Base-by-base conservation (phyloP, 2,797 vertebrate genomes). In the Spondyliosoma cantharus region DNA sequence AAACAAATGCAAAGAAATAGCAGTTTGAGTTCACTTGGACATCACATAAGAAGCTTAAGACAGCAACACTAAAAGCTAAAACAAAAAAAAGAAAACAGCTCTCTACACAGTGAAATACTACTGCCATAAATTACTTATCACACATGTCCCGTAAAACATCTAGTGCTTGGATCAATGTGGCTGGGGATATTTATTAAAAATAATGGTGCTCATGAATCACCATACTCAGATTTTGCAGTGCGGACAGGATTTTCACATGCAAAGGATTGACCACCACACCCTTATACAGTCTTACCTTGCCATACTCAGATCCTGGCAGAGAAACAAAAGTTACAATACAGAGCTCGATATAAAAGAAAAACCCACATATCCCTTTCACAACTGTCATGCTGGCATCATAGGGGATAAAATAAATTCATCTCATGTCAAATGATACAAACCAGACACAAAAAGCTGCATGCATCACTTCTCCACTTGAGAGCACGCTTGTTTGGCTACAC, bases 281-380 rank as follows among this genome's bases (percentile, higher is more conserved):
- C 74, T 75, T 27, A 57, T 58, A 80, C 80, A 64, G 84, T 84
- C 95, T 95, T 94, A 95, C 95, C 95, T 94, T 87, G 57, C 69
- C 80, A 67, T 65, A 78, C 83, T 94, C 93, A 74, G 86, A 84
- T 90, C 92, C 94, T 94, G 94, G 82, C 86, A 93, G 85, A 90
- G 80, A 92, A 85, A 90, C 80, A 86, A 86, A 90, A 90, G 85
- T 89, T 91, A 92, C 81, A 89, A 91, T 75, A 89, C 78, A 93
- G 62, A 91, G 75, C 81, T 87, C 57, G 42, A 85, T 72, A 77
- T 71, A 62, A 88, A 80, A 85, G 69, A 12, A 22, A 7, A n/a
- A 2, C 11, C 22, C 64, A 78, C 59, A 82, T 81, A 89, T 76
- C 53, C 78, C 58, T 74, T 76, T 87, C 77, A 87, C 56, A 81